A percentile compares a stretch with the other conserved stretches of the same genome.
Evolutionary conservation across 2,797 vertebrate genomes (phyloP).

Genomic region (Pipistrellus pygmaeus): DNA sequence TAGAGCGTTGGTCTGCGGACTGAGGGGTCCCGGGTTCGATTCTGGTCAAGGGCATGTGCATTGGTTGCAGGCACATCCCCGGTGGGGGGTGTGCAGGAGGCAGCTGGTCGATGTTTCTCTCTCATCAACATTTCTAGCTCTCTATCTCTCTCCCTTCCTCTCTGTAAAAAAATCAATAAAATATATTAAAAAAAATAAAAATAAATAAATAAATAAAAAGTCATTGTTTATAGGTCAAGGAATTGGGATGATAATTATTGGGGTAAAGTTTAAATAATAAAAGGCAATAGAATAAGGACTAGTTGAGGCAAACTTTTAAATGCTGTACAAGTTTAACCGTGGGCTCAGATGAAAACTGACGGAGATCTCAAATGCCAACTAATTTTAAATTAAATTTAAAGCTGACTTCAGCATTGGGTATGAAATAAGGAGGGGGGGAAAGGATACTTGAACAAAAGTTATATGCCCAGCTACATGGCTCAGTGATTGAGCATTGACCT

Average conservation of each 20-base stretch:
- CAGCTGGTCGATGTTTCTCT: no score
- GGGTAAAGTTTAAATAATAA: not conserved
- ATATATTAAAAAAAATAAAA: no score
- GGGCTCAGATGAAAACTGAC: not conserved
- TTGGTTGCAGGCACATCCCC: no score
- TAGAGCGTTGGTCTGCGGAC: no score
- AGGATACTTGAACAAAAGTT: not conserved
- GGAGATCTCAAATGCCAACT: not conserved
- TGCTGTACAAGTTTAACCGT: not conserved
- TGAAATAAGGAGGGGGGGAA: not conserved
- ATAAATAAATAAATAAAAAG: not conserved
- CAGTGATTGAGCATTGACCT: no score
- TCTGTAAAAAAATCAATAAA: no score
- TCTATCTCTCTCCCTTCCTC: no score
- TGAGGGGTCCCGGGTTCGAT: no score
- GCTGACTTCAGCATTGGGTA: not conserved
- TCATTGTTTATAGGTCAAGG: not conserved
- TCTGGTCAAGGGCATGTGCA: no score
- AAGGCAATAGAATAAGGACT: conserved; percentile 11
- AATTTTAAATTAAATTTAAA: not conserved
- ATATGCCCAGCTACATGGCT: not conserved
- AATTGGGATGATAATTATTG: not conserved
- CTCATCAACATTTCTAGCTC: no score
- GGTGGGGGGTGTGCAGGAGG: no score
- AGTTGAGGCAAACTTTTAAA: not conserved